phyloP scores from a whole-genome alignment of 2,113 vertebrate species.

The Caranx ignobilis region DNA sequence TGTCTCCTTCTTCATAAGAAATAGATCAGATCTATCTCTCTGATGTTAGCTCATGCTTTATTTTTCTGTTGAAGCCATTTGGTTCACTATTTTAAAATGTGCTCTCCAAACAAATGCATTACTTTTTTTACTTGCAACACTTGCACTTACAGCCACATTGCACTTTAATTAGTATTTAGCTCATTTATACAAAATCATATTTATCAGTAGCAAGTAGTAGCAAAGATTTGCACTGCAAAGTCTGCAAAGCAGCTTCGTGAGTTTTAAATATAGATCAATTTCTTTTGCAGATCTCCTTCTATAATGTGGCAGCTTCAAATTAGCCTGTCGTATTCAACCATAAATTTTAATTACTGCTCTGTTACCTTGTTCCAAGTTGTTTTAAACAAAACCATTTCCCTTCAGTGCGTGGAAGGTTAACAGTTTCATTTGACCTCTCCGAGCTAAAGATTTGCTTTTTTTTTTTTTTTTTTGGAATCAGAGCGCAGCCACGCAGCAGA shows the following conservation, averaged over 20 bases:
- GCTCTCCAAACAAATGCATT: background rate
- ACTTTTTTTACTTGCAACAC: background rate
- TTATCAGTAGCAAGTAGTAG: background rate
- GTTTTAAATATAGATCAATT: background rate
- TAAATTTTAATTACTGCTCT: conserved; percentile 67
- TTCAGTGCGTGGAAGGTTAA: conserved; percentile 52
- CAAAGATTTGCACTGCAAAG: background rate
- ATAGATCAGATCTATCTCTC: background rate
- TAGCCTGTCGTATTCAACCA: conserved; percentile 46
- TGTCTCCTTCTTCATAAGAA: conserved; percentile 4
- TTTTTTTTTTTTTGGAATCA: conserved; percentile 43
- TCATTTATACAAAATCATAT: background rate
- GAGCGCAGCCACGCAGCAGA: conserved; percentile 18
- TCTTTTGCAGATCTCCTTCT: background rate
- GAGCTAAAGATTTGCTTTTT: conserved; percentile 38
- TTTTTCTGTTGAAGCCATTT: background rate
- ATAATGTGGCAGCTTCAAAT: conserved; percentile 56
- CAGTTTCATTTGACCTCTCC: conserved; percentile 59
- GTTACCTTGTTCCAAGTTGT: conserved; percentile 26
- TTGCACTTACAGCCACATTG: too few relatives aligned
- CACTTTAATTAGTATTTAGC: too few relatives aligned
- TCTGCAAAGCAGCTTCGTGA: background rate
- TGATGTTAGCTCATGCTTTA: background rate
- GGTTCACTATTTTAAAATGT: background rate
- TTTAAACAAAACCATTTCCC: conserved; percentile 18